These are phyloP conservation scores for Callithrix jacchus DNA, from an alignment of 2,113 vertebrate genomes.

Conservation along the genomic window DNA sequence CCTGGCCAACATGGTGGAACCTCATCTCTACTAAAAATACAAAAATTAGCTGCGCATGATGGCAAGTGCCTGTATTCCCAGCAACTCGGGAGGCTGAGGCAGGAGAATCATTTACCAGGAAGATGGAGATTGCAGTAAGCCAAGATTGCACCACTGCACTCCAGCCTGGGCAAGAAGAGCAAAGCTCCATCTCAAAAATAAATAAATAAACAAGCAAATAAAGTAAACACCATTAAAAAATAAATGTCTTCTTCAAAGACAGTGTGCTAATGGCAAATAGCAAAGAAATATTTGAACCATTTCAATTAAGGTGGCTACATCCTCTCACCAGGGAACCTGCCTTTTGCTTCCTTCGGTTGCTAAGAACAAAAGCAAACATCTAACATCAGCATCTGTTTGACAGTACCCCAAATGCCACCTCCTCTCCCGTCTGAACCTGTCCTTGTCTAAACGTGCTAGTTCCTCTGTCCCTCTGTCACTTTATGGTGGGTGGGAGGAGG, in stretches of 20 bases:
- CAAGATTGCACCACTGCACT: too few relatives aligned
- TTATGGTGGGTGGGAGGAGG: accelerated
- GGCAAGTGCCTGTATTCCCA: too few relatives aligned
- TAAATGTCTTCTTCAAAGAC: neutral
- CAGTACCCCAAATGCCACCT: too few relatives aligned
- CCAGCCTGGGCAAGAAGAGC: too few relatives aligned
- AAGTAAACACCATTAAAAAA: neutral
- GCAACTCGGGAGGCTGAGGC: too few relatives aligned
- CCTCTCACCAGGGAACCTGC: neutral
- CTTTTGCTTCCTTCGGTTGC: neutral
- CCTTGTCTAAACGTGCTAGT: neutral
- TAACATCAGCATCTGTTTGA: neutral
- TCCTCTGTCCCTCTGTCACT: neutral
- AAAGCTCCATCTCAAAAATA: too few relatives aligned
- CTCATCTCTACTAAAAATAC: too few relatives aligned
- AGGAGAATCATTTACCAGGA: too few relatives aligned
- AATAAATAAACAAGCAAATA: neutral
- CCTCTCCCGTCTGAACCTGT: neutral
- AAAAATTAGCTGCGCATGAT: too few relatives aligned
- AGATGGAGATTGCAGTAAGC: too few relatives aligned
- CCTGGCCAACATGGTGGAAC: too few relatives aligned
- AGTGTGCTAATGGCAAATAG: neutral
- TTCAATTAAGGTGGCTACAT: neutral
- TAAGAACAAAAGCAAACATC: neutral
- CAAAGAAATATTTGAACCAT: neutral